Conservation (phyloP, 2,888 invertebrate species). For the Plebejus melissa region DNA sequence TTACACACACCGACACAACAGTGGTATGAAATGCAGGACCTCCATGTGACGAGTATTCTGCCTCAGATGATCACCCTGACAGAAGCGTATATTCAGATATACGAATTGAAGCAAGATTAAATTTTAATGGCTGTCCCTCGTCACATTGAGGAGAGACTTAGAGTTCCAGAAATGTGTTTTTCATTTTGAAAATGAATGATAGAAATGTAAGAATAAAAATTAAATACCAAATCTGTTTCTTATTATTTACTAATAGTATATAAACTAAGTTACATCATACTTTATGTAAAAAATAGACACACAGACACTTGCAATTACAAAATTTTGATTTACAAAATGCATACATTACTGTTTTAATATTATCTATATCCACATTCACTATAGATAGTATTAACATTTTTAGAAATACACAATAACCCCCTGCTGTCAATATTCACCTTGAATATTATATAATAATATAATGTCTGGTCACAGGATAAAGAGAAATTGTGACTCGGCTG, state of each 20-base stretch:
- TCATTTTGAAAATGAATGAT: background rate
- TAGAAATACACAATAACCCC: background rate
- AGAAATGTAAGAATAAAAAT: background rate
- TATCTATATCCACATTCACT: background rate
- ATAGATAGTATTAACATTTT: background rate
- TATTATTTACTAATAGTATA: slow-evolving; percentile 13
- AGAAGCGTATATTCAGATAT: slow-evolving; percentile 98
- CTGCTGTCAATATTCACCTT: background rate
- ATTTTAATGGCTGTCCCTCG: slow-evolving; percentile 32
- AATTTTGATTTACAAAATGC: slow-evolving; percentile 9
- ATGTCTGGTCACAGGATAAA: too few species aligned
- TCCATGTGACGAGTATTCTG: slow-evolving; percentile 98
- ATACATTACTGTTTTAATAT: background rate
- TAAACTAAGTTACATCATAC: background rate
- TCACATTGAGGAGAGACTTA: slow-evolving; percentile 8
- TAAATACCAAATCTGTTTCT: background rate
- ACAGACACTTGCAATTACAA: background rate
- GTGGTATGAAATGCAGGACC: slow-evolving; percentile 96
- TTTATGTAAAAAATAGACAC: slow-evolving; percentile 5
- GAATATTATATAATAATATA: background rate
- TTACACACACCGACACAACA: slow-evolving; percentile 92
- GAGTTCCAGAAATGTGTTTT: background rate
- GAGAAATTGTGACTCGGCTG: too few species aligned
- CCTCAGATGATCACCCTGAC: slow-evolving; percentile 99
- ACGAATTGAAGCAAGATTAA: slow-evolving; percentile 79